A percentile compares a stretch with the other conserved stretches of the same genome.
phyloP scores from a whole-genome alignment of 2,797 vertebrate species.

The Sarcoramphus papa region DNA sequence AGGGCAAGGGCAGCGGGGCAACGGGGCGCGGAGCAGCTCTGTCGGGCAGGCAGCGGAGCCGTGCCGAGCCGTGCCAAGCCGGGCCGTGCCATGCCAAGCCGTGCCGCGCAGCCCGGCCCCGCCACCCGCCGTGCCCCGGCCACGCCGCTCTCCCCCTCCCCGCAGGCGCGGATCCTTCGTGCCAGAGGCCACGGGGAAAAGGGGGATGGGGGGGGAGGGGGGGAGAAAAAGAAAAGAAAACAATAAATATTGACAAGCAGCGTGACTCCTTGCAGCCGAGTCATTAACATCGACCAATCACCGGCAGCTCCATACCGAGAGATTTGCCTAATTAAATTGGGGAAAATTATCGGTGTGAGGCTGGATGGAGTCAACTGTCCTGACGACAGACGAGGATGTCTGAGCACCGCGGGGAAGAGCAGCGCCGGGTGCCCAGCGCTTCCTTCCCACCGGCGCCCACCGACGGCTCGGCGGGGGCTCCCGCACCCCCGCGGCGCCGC shows the following conservation, averaged over 20 bases:
- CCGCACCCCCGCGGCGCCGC: not conserved
- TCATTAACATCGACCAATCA: slow-evolving; percentile 50
- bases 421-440: not conserved
- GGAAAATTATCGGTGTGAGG: slow-evolving; percentile 5
- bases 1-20: not conserved
- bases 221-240: not conserved
- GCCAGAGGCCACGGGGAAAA: not conserved
- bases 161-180: not conserved
- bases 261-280: slow-evolving; percentile 2
- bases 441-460: not conserved
- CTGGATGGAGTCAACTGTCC: not conserved
- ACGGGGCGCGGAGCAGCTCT: not conserved
- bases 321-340: slow-evolving; percentile 54
- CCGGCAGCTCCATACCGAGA: not conserved
- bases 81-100: not conserved
- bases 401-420: not conserved
- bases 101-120: not conserved
- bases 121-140: not conserved
- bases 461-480: not conserved
- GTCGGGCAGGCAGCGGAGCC: not conserved
- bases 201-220: too few species aligned
- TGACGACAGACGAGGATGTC: not conserved
- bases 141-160: not conserved
- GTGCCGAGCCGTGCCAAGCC: not conserved
- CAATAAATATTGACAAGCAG: slow-evolving; percentile 57